phyloP scores from a whole-genome alignment of 1,140 invertebrate genomes.

The Scaptomyza montana region DNA sequence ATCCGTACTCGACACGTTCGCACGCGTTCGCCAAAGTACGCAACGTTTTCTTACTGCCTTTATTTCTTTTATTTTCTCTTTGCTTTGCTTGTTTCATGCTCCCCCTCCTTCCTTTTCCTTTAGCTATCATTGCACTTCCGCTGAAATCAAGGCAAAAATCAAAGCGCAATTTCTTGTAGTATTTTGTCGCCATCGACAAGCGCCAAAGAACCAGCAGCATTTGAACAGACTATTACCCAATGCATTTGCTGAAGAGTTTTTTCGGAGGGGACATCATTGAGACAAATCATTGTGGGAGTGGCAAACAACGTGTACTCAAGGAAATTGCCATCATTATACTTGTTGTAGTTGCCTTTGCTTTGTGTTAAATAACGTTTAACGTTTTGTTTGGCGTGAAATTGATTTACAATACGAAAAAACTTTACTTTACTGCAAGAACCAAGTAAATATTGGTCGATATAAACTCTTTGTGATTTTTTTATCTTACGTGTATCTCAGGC shows the following conservation, averaged over 20 bases:
- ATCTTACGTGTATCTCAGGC: no score
- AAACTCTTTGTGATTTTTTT: no score
- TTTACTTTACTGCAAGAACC: not conserved
- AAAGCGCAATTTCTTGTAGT: constrained; percentile 72
- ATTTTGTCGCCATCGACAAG: constrained; percentile 57
- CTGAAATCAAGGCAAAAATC: constrained; percentile 59
- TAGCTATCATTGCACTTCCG: constrained; percentile 77
- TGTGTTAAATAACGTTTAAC: constrained; percentile 79
- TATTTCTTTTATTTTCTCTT: constrained; percentile 22
- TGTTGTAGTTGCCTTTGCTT: constrained; percentile 46
- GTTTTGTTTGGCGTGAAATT: constrained; percentile 77
- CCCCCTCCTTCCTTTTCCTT: constrained; percentile 16
- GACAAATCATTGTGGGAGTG: constrained; percentile 12
- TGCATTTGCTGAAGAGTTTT: constrained; percentile 8
- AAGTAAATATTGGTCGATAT: no score
- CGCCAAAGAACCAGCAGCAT: constrained; percentile 21
- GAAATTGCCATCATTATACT: constrained; percentile 82
- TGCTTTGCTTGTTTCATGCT: constrained; percentile 1
- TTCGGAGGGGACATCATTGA: constrained; percentile 5
- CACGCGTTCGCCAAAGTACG: constrained; percentile 57
- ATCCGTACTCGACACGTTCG: constrained; percentile 57
- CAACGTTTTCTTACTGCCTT: constrained; percentile 26
- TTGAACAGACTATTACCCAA: constrained; percentile 17
- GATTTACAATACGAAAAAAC: constrained; percentile 57
- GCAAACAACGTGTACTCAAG: constrained; percentile 66